Evolutionary conservation across 2,797 vertebrate genomes (phyloP).

Genomic region (Neopelma chrysocephalum): DNA sequence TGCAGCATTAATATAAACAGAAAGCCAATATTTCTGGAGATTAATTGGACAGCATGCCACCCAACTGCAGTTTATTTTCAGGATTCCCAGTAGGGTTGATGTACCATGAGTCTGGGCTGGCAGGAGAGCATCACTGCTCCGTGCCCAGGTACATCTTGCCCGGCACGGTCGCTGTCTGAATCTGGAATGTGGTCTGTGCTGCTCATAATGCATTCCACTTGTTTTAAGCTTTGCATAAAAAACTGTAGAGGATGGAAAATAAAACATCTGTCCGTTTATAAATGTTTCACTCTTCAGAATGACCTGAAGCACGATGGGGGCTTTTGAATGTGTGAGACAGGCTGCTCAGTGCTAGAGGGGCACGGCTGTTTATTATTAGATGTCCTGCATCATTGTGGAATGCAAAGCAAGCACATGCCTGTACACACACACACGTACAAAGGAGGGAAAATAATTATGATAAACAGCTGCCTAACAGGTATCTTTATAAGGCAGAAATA

Average conservation of each 20-base stretch:
- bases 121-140: not conserved
- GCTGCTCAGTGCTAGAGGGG: conserved; percentile 26
- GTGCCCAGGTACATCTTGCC: not conserved
- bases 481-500: conserved; percentile 24
- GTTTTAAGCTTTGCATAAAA: conserved; percentile 5
- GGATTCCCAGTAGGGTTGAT: not conserved
- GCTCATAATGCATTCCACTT: not conserved
- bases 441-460: not conserved
- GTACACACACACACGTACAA: fast-evolving
- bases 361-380: not conserved
- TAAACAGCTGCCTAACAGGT: conserved; percentile 14
- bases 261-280: conserved; percentile 30
- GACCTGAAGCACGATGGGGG: not conserved
- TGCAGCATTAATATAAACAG: not conserved
- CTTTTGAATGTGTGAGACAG: conserved; percentile 9
- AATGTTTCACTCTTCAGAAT: conserved; percentile 28
- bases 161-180: not conserved
- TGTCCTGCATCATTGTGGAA: not conserved
- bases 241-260: not conserved
- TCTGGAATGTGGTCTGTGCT: not conserved
- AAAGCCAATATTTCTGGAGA: not conserved
- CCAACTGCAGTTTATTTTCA: not conserved
- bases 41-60: not conserved
- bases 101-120: not conserved
- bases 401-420: not conserved